Evolutionary conservation across 2,888 invertebrate genomes (phyloP).

Genomic region (Drosophila tanythrix): DNA sequence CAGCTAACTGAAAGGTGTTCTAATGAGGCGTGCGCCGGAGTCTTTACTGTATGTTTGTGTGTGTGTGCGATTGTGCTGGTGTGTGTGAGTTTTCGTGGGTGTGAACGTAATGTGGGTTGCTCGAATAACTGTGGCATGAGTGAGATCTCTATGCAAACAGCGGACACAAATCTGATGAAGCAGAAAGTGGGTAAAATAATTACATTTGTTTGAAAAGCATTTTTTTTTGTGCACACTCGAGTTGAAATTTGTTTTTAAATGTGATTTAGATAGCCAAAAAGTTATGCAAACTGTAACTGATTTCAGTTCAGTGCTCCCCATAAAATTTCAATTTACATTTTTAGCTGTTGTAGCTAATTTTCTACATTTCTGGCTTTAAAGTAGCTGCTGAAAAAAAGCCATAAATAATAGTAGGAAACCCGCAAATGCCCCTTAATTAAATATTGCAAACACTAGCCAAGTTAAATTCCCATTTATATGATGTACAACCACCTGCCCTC

Average conservation of each 20-base stretch:
- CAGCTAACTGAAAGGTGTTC: slow-evolving; percentile 78
- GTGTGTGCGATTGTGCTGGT: slow-evolving; percentile 28
- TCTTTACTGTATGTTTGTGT: slow-evolving; percentile 26
- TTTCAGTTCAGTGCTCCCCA: not conserved
- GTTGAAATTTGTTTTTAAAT: slow-evolving; percentile 1
- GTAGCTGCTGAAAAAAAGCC: not conserved
- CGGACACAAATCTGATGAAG: slow-evolving; percentile 28
- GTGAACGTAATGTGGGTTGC: slow-evolving; percentile 49
- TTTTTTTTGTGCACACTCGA: not conserved
- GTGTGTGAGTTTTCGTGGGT: slow-evolving; percentile 33
- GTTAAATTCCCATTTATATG: slow-evolving; percentile 22
- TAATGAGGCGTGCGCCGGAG: slow-evolving; percentile 76
- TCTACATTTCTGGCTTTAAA: not conserved
- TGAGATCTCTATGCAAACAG: slow-evolving; percentile 44
- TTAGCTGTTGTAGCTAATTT: not conserved
- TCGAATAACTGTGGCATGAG: slow-evolving; percentile 56
- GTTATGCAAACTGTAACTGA: not conserved
- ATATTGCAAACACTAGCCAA: slow-evolving; percentile 9
- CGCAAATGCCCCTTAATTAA: slow-evolving; percentile 8
- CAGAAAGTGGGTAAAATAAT: slow-evolving; percentile 28
- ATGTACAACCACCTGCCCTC: slow-evolving; percentile 36
- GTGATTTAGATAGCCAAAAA: not conserved
- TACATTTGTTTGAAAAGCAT: slow-evolving; percentile 15
- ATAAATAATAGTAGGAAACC: slow-evolving; percentile 13
- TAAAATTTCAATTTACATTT: not conserved